These are phyloP conservation scores for Gymnogyps californianus DNA, from an alignment of 2,113 vertebrate species.

Conservation along the genomic window DNA sequence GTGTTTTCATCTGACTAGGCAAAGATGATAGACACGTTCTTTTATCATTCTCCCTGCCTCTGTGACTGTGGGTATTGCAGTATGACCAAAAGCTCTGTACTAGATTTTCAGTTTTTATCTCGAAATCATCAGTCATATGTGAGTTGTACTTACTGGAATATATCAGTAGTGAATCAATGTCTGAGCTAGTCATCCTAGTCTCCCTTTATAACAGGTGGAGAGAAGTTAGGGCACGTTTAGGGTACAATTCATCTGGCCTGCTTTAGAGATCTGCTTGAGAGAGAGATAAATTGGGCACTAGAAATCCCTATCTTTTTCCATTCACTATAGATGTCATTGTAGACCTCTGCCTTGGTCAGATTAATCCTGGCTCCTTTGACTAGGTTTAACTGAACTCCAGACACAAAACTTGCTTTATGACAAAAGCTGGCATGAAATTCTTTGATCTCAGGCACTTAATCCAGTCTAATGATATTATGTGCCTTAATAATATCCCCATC, in stretches of 20 bases:
- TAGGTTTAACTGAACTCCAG: neutral
- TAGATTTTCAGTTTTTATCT: neutral
- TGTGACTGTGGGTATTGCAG: neutral
- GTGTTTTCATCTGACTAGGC: neutral
- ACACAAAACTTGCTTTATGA: neutral
- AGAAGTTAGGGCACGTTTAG: neutral
- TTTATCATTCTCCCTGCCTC: neutral
- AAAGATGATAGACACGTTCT: neutral
- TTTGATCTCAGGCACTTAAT: neutral
- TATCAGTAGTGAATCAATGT: neutral
- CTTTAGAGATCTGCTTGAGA: neutral
- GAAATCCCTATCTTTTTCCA: neutral
- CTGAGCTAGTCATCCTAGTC: neutral
- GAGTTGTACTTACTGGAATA: neutral
- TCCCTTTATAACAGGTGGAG: neutral
- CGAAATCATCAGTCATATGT: neutral
- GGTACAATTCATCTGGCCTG: neutral
- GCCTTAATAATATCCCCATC: neutral
- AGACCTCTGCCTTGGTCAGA: neutral
- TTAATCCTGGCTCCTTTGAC: neutral
- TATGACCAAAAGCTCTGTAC: neutral
- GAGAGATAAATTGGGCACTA: neutral
- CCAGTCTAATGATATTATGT: neutral
- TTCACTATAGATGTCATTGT: neutral
- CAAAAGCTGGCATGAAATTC: neutral